Base-by-base conservation (phyloP, 2,113 vertebrate species). In the Perognathus longimembris region DNA sequence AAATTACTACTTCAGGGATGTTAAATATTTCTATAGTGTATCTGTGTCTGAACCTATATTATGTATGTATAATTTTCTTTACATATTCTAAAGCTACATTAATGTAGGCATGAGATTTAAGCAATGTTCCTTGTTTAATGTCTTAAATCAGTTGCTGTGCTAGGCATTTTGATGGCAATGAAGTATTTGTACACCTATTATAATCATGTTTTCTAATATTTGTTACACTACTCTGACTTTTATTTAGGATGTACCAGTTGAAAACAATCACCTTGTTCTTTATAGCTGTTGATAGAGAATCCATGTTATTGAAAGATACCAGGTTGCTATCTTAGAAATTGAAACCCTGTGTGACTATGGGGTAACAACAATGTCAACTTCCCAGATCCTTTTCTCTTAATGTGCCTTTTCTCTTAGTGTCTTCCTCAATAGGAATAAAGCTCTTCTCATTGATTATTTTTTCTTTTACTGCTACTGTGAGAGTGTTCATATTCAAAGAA, bases 391-490 rank as follows among this genome's bases (percentile, higher is more conserved):
- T 8, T 12, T 89, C 64, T 84, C 15, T 88, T 71, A 76, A 69
- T 91, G 84, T 76, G 84, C 85, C 89, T 93, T 92, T 45, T 45
- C 45, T 45, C 45, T 45, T 45, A 45, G 11, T 77, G 34, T 85
- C 70, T 92, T 88, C 63, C 87, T 89, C 61, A 91, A 24, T 10
- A 71, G 63, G 63, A 94, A 95, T 85, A 95, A 93, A 95, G 64
- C 50, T 89, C 71, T 91, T 89, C 32, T 87, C 50, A 86, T 85
- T 94, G 87, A 80, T 93, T 77, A 74, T 87, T 89, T 93, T 86
- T 73, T 88, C 24, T 92, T 90, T 38, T 90, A n/a, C 82, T 84
- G 34, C 50, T 90, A 21, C 88, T 92, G 54, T 74, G 36, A 93
- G 32, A 45, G 42, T 86, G 50, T 88, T 96, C 22, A 50, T 93